These are phyloP conservation scores for Pharmacophagus antenor DNA, from an alignment of 2,888 invertebrate genomes.

Conservation along the genomic window DNA sequence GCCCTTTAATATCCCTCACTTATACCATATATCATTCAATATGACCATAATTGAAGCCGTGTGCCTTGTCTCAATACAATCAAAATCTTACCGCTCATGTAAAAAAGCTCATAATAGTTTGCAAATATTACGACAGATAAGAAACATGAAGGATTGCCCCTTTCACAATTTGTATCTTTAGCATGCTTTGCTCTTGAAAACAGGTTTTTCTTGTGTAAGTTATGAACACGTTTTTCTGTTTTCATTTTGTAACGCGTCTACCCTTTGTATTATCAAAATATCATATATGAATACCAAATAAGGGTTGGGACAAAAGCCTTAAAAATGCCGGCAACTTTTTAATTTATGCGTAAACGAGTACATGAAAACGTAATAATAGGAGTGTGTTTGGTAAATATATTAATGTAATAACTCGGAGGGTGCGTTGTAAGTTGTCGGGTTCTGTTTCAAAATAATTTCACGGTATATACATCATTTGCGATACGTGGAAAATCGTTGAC, in stretches of 20 bases:
- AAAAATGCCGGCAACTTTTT: slow-evolving; percentile 73
- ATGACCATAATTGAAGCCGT: slow-evolving; percentile 78
- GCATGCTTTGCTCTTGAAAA: slow-evolving; percentile 71
- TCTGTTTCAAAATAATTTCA: slow-evolving; percentile 76
- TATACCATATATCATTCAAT: slow-evolving; percentile 80
- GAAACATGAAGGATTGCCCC: slow-evolving; percentile 76
- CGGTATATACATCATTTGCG: slow-evolving; percentile 69
- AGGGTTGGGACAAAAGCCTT: slow-evolving; percentile 76
- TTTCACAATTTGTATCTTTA: slow-evolving; percentile 80
- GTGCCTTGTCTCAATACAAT: slow-evolving; percentile 55
- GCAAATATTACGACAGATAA: slow-evolving; percentile 51
- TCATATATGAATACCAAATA: slow-evolving; percentile 81
- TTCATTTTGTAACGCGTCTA: slow-evolving; percentile 68
- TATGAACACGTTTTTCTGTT: slow-evolving; percentile 62
- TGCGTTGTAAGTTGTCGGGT: slow-evolving; percentile 57
- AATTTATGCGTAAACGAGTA: slow-evolving; percentile 78
- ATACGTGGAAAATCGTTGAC: slow-evolving; percentile 67
- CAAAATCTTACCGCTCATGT: slow-evolving; percentile 53
- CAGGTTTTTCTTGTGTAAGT: slow-evolving; percentile 73
- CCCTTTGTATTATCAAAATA: slow-evolving; percentile 78
- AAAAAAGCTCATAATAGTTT: slow-evolving; percentile 59
- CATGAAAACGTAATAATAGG: slow-evolving; percentile 80
- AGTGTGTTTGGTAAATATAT: slow-evolving; percentile 79
- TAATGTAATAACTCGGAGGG: slow-evolving; percentile 75
- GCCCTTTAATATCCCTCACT: slow-evolving; percentile 80